Evolutionary conservation across 2,888 invertebrate species (phyloP).

Genomic region (Agonum fuliginosum): DNA sequence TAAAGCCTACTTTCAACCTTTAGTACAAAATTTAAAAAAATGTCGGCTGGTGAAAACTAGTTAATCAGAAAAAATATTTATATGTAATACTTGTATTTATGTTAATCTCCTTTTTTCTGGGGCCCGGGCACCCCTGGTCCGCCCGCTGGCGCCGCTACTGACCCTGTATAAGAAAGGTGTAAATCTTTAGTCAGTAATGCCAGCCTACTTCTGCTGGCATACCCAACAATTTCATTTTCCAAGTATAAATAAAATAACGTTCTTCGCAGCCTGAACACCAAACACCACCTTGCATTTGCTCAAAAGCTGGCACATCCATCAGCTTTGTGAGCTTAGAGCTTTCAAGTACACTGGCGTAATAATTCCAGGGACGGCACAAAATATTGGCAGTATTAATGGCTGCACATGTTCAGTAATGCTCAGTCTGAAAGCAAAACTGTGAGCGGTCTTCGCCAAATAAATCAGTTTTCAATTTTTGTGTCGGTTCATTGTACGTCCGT

Average conservation of each 20-base stretch:
- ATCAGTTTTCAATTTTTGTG: constrained; percentile 27
- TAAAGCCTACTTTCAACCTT: no score
- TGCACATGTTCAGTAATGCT: constrained; percentile 2
- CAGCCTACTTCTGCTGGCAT: no score
- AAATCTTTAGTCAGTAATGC: no score
- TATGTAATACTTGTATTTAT: no score
- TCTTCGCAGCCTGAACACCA: neutral
- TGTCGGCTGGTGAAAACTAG: no score
- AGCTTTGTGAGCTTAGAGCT: neutral
- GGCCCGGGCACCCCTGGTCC: no score
- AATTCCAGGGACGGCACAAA: constrained; percentile 10
- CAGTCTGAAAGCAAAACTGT: constrained; percentile 14
- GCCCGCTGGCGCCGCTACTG: no score
- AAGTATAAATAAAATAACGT: neutral
- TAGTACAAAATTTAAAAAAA: no score
- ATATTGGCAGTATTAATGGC: constrained; percentile 24
- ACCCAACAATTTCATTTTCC: neutral
- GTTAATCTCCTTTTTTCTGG: no score
- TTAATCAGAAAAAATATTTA: no score
- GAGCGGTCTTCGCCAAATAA: constrained; percentile 10
- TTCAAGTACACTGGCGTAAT: constrained; percentile 3
- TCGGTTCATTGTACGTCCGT: constrained; percentile 1
- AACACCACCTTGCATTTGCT: neutral
- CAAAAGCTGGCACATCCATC: neutral
- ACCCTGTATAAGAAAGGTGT: no score